These are phyloP conservation scores for Notothenia coriiceps DNA, from an alignment of 2,113 vertebrate genomes.

Conservation along the genomic window DNA sequence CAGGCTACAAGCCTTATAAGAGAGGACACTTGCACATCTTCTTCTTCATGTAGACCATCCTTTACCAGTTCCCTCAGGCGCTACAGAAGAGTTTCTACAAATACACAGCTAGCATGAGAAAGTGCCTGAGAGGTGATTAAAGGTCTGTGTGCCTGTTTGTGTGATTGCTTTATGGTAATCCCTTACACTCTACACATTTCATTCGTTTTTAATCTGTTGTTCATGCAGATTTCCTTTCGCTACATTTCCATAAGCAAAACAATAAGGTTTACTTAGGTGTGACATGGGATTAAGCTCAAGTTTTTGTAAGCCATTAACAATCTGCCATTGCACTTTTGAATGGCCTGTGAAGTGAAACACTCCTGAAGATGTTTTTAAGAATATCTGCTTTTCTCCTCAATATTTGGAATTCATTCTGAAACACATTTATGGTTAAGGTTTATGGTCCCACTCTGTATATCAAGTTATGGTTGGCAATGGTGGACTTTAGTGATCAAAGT, in stretches of 20 bases:
- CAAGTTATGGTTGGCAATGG: background rate
- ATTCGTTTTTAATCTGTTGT: slow-evolving; percentile 29
- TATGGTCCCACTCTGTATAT: slow-evolving; percentile 4
- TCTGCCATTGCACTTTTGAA: slow-evolving; percentile 4
- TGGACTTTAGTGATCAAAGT: background rate
- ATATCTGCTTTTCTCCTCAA: background rate
- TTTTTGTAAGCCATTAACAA: slow-evolving; percentile 15
- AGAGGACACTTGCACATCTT: slow-evolving; percentile 25
- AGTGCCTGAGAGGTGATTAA: slow-evolving; percentile 23
- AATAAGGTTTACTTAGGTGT: slow-evolving; percentile 31
- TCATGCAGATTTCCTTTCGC: slow-evolving; percentile 7
- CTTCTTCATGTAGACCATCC: slow-evolving; percentile 21
- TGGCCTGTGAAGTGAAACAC: background rate
- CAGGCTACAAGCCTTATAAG: slow-evolving; percentile 35
- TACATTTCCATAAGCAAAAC: background rate
- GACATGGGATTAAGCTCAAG: slow-evolving; percentile 24
- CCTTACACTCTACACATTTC: slow-evolving; percentile 19
- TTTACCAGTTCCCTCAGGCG: slow-evolving; percentile 18
- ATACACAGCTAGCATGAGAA: slow-evolving; percentile 12
- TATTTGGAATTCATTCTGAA: background rate
- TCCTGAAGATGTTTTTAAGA: background rate
- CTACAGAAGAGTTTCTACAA: slow-evolving; percentile 15
- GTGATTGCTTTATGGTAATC: slow-evolving; percentile 4
- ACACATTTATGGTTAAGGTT: background rate
- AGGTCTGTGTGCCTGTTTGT: background rate